A percentile compares a stretch with the other conserved stretches of the same genome.
These are phyloP conservation scores for Hybognathus amarus DNA, from an alignment of 2,797 vertebrate species.

Conservation along the genomic window DNA sequence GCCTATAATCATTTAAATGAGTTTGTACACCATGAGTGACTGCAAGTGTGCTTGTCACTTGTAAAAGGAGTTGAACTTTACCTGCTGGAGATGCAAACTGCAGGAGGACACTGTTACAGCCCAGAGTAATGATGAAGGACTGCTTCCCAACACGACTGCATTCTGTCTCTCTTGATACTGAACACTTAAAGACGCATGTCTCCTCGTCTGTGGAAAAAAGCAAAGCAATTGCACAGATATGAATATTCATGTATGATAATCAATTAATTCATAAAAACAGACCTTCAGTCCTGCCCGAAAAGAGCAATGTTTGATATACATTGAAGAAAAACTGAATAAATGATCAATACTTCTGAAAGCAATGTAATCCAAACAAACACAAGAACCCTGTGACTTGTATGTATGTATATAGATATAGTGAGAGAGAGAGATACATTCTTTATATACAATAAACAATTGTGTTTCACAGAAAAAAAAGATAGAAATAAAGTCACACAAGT, in stretches of 20 bases:
- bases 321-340: neutral
- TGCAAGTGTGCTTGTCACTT: neutral
- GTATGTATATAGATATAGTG: neutral
- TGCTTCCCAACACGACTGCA: slow-evolving; percentile 97
- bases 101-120: slow-evolving; percentile 93
- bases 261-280: neutral
- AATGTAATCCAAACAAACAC: neutral
- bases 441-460: too few species aligned
- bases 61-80: slow-evolving; percentile 58
- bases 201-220: slow-evolving; percentile 82
- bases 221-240: neutral
- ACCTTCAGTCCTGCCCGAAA: neutral
- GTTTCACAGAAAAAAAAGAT: too few species aligned
- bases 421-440: too few species aligned
- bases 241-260: neutral
- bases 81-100: slow-evolving; percentile 92
- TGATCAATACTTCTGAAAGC: neutral
- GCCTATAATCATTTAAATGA: neutral
- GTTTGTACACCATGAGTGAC: neutral
- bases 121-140: slow-evolving; percentile 95
- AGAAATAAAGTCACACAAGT: neutral
- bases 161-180: slow-evolving; percentile 89
- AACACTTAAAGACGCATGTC: slow-evolving; percentile 93
- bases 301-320: neutral
- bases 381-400: neutral